Evolutionary conservation across 2,113 vertebrate species (phyloP), one percentile per base, ranked within the genome.

Genomic region (Parus major): DNA sequence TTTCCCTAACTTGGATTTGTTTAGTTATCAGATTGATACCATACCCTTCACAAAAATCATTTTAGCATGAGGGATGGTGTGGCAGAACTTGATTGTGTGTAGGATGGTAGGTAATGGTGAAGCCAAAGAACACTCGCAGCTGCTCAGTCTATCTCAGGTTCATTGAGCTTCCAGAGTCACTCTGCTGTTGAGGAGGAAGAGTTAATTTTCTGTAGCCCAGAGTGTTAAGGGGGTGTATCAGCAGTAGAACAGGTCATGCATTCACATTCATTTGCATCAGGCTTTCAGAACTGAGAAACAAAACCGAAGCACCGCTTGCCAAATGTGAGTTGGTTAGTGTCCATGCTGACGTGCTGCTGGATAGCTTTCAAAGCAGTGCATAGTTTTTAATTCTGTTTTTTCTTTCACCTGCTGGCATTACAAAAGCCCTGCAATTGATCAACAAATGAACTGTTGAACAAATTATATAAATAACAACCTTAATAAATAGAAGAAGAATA

Each of bases 331-430:
- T 69, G 49, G 36, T 89, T 77, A 66, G 46, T 84, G 35, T 59
- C 61, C 21, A 4, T 41, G 79, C 28, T 82, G 92, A 73, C 39
- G 4, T 16, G 52, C 5, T 61, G 52, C 25, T 90, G 71, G 72
- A 78, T 68, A 61, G 46, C n/a, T 91, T 88, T 94, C 65, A 88
- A 85, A 85, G 19, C 35, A 55, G 46, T 90, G 64, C 22, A 5
- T 42, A 47, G 50, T 76, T 93, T 93, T 64, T 35, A 72, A 5
- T 60, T 76, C 56, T 68, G 36, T 68, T 77, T 84, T 84, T 87
- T 89, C 56, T 93, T 92, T 83, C 55, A 88, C 71, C 49, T 91
- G 80, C 81, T 80, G 52, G 80, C 52, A 59, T 92, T 94, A 49
- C 39, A 59, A 64, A 87, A 89, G 24, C 64, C 44, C 55, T 94